Base-by-base conservation (phyloP, 2,888 invertebrate species). In the Pristionchus japonicus region DNA sequence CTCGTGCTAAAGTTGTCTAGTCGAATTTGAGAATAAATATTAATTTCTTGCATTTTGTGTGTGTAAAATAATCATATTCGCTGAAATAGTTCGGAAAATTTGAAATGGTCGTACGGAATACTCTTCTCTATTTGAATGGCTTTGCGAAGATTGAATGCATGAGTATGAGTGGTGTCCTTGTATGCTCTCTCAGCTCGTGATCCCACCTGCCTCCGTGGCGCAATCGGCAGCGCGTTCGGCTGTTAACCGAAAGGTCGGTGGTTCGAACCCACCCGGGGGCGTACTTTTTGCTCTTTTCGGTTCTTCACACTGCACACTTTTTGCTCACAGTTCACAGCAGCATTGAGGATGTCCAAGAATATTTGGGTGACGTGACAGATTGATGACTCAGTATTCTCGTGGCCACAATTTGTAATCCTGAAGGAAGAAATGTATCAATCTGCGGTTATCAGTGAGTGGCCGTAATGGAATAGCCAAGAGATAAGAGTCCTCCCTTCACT, bases 191-290 rank as follows among this genome's bases (percentile, higher is more conserved):
- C 57, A 57, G 57, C 57, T 57, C 57, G 9, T 6, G 0, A 52
- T 23, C 37, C 1, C 52, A 34, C 37, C 85, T 89, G 90, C 90
- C 89, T 91, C 89, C 91, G 90, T 90, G 90, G 91, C 90, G 91
- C 90, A 90, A 91, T 91, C 89, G 89, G 89, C 90, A 93, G 93
- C 93, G 94, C 93, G 93, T 94, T 94, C 92, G 93, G 93, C 93
- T 94, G 93, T 94, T 94, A 94, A 94, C 93, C 93, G 92, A 94
- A 93, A 93, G 93, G 93, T 93, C 93, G 93, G 93, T 94, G 93
- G 93, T 94, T 94, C 94, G 91, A 93, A 92, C 92, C 93, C 94
- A 94, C 93, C 93, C 93, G 97, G 98, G 86, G 97, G 95, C 92
- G 92, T 85, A 85, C 13, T 13, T 85, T 84, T 85, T 83, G 82